A percentile compares a stretch with the other conserved stretches of the same genome.
These are phyloP conservation scores for Artibeus lituratus DNA, from an alignment of 2,797 vertebrate genomes.

Conservation along the genomic window DNA sequence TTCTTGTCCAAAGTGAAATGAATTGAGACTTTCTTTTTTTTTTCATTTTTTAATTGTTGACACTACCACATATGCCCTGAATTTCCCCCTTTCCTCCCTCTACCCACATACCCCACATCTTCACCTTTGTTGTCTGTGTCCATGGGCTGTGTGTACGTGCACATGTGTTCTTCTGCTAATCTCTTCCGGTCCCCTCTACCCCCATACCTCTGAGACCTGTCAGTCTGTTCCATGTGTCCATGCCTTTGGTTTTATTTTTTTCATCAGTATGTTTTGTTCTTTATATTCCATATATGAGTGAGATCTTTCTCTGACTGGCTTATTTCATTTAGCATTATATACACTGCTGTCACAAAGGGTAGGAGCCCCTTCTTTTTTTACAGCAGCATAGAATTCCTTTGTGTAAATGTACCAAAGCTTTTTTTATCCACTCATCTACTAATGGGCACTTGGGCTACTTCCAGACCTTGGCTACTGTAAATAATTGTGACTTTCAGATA, in stretches of 20 bases:
- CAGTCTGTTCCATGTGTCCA: not conserved
- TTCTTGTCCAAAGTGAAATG: not conserved
- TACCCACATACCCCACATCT: too few species aligned
- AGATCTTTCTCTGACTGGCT: not conserved
- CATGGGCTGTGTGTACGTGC: not conserved
- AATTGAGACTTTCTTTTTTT: not conserved
- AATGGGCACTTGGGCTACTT: not conserved
- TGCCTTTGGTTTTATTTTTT: not conserved
- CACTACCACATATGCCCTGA: too few species aligned
- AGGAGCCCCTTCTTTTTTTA: not conserved
- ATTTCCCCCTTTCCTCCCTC: too few species aligned
- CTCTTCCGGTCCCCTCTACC: not conserved
- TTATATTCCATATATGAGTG: not conserved
- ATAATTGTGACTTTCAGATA: not conserved
- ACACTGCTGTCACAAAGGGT: not conserved
- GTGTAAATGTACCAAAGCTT: not conserved
- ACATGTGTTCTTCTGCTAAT: not conserved
- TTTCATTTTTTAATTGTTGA: not conserved
- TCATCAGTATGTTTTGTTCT: not conserved
- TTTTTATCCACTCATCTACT: not conserved
- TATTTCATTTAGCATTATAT: not conserved
- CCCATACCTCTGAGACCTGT: not conserved
- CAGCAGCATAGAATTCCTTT: not conserved
- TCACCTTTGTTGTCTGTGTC: not conserved
- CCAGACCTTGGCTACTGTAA: not conserved